Evolutionary conservation across 2,888 invertebrate species (phyloP), one percentile per base, ranked within the genome.

Genomic region (Leptinotarsa juncta): DNA sequence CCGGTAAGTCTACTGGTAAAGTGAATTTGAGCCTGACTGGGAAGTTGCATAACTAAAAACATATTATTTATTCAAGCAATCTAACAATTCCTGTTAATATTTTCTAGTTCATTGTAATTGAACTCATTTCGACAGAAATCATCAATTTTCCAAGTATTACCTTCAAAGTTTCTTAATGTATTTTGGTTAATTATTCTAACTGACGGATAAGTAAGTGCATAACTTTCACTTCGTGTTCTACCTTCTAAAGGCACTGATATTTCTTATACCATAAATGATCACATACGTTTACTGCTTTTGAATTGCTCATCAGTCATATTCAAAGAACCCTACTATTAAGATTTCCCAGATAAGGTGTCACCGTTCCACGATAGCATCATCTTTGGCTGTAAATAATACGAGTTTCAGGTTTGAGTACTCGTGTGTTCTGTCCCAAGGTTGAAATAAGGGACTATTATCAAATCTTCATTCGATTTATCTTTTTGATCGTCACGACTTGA

Each of bases 321-420:
- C 62, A 62, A 62, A 26, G 16, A 62, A n/a, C 42, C 62, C 42
- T 32, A 3, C 42, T 32, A 62, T 62, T 62, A 32, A 62, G 62
- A 62, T 62, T 26, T 42, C 26, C n/a, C n/a, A n/a, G 62, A 62
- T 62, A 62, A 62, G 62, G n/a, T 18, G 42, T n/a, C n/a, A 32
- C n/a, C 12, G 10, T 32, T 62, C 18, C 18, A 16, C 42, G 62
- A 62, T 32, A 62, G n/a, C 62, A 62, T 62, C 62, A 32, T 62
- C 32, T 26, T 62, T 32, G 62, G 42, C n/a, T 42, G 42, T 62
- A 42, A 62, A 42, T 62, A 62, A 62, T 42, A 62, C n/a, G 42
- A 32, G n/a, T 32, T 62, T 62, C 32, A 62, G 62, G 18, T 62
- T 62, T 32, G 62, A 62, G 26, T n/a, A 42, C 32, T 62, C 42